Evolutionary conservation across 2,888 invertebrate species (phyloP), one percentile per base, ranked within the genome.

Genomic region (Capitulum mitella): DNA sequence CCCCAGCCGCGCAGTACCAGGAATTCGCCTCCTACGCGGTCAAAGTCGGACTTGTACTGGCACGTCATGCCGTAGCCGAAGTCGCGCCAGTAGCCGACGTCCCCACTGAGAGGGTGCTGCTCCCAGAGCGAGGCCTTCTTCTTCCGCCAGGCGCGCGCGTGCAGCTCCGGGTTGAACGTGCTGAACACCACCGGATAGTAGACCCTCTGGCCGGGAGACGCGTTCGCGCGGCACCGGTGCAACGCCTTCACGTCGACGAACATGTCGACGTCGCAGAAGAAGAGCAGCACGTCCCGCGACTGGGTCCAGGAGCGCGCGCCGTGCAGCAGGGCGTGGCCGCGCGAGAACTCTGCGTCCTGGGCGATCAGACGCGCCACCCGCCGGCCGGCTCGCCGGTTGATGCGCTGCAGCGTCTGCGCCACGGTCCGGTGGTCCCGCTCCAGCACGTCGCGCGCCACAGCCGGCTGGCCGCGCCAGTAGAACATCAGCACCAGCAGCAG

Each of bases 41-140:
- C 86, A 84, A 92, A 92, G 84, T 92, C 92, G 22, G 92, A 92
- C 82, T 91, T 89, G 84, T 92, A 92, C 84, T 92, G 92, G 83
- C 93, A 93, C 0, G 92, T 92, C 92, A 92, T 92, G 58, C 92
- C 92, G 83, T 91, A 93, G 78, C 92, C 92, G 84, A 92, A 92
- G 86, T 92, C 92, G 82, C 92, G 88, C 92, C 92, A 93, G 85
- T 92, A 92, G 3, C 93, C 92, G 0, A 92, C 91, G 84, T 92
- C 92, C 83, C 91, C 88, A 1, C 92, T 92, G 84, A 93, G 91
- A 80, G 92, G 88, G 81, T 92, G 87, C 85, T 92, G 92, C 29
- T 76, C 8, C 79, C 75, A 43, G 34, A 26, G 32, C 43, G 64
- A 37, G 10, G 34, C 19, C 5, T 16, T 1, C 46, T 26, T 29